Evolutionary conservation across 2,888 invertebrate species (phyloP).

Genomic region (Sarcophaga rosellei): DNA sequence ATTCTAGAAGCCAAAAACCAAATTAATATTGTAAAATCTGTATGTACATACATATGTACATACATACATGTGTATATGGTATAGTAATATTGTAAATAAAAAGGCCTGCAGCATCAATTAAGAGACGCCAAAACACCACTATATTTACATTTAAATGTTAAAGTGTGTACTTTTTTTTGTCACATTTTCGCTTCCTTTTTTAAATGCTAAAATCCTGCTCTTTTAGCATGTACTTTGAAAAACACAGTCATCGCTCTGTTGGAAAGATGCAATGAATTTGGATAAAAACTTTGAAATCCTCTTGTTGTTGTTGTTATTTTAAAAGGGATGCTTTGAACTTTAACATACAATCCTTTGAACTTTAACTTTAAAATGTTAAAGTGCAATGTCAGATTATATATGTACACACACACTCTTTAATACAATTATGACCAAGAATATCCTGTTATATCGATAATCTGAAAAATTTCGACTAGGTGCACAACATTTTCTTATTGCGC

Average conservation of each 20-base stretch:
- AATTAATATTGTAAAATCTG: too few relatives aligned
- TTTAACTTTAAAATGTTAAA: slow-evolving; percentile 20
- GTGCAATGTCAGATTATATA: slow-evolving; percentile 38
- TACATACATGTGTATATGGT: too few relatives aligned
- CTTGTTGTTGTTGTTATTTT: slow-evolving; percentile 27
- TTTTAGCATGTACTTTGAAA: background rate
- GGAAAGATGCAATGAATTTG: slow-evolving; percentile 53
- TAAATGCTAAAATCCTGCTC: too few relatives aligned
- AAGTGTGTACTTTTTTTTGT: too few relatives aligned
- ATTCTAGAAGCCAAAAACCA: background rate
- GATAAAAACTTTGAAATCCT: slow-evolving; percentile 48
- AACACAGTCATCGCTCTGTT: background rate
- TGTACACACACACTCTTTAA: too few relatives aligned
- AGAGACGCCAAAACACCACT: slow-evolving; percentile 27
- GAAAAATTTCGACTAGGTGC: too few relatives aligned
- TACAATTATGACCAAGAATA: too few relatives aligned
- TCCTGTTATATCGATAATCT: too few relatives aligned
- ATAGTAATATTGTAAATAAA: slow-evolving; percentile 1
- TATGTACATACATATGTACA: too few relatives aligned
- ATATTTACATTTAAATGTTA: background rate
- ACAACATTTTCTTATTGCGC: too few relatives aligned
- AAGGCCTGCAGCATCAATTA: slow-evolving; percentile 49
- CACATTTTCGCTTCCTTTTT: too few relatives aligned
- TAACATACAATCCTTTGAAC: slow-evolving; percentile 33
- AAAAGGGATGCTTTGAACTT: slow-evolving; percentile 59